Base-by-base conservation (phyloP, 2,113 vertebrate genomes). In the Solenodon paradoxus region DNA sequence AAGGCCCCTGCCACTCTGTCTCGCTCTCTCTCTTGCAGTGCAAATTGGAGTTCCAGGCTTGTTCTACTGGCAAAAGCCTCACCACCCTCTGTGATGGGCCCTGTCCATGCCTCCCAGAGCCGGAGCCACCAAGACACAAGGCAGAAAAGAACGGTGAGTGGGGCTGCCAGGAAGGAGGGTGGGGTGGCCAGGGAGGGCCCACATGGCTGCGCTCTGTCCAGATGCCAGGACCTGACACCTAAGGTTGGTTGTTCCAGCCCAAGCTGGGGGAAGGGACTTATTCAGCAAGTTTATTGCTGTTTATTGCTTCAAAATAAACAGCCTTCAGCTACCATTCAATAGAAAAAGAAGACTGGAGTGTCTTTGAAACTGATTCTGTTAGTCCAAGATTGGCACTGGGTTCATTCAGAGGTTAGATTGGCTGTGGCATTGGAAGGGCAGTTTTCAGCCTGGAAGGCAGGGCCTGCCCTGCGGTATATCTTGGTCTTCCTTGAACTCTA, bases 11-110 rank as follows among this genome's bases (percentile, higher is more conserved):
- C n/a, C n/a, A n/a, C n/a, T n/a, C n/a, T 96, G 72, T 96, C 16
- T 80, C 88, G 81, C n/a, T 96, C 51, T 94, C 84, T 71, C 95
- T 59, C 79, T 97, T 98, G 47, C 98, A 99, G 99, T 99, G 99
- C 98, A 99, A 99, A 97, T 93, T 99, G 98, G 99, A 99, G 88
- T 99, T 99, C 95, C 99, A 99, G 53, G 98, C 99, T 0, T 99
- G 99, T 93, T 98, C 99, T 79, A 99, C 99, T n/a, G 98, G 98
- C 57, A 99, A 99, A 98, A 98, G 97, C 68, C 98, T 99, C 97
- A 97, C 98, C 32, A 95, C 97, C 42, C 99, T 98, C 92, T 99
- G 99, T 49, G 99, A 99, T 20, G 99, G 99, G 19, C 98, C 99
- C 30, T 99, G 99, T 87, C 99, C 99, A 0, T 99, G 99, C 94